A percentile compares a stretch with the other conserved stretches of the same genome.
Evolutionary conservation across 2,888 invertebrate genomes (phyloP).

Genomic region (Zhuqinia jingwanae): DNA sequence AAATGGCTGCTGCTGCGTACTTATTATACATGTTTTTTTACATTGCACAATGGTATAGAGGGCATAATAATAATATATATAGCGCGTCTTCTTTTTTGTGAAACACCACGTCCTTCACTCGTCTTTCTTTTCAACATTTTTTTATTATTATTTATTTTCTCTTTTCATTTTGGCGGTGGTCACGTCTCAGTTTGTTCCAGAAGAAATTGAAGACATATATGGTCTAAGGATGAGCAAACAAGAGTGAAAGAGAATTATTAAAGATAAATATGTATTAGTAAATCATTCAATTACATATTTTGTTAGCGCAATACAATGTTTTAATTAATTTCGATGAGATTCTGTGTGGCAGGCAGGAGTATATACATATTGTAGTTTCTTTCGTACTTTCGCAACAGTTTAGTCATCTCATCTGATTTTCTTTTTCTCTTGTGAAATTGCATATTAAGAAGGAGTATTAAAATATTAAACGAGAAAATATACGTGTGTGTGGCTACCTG

Average conservation of each 20-base stretch:
- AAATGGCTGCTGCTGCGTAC: slow-evolving; percentile 19
- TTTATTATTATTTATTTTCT: slow-evolving; percentile 16
- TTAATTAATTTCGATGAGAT: too few relatives aligned
- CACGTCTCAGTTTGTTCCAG: slow-evolving; percentile 19
- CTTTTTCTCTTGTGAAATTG: too few relatives aligned
- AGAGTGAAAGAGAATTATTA: slow-evolving; percentile 31
- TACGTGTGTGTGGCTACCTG: too few relatives aligned
- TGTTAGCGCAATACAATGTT: neutral
- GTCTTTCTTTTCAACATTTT: slow-evolving; percentile 44
- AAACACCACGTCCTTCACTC: slow-evolving; percentile 46
- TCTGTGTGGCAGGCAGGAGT: too few relatives aligned
- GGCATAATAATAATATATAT: too few relatives aligned
- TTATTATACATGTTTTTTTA: slow-evolving; percentile 15
- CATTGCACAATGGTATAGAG: too few relatives aligned
- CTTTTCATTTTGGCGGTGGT: slow-evolving; percentile 14
- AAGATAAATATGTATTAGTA: slow-evolving; percentile 48
- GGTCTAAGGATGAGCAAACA: slow-evolving; percentile 1
- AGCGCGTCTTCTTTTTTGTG: slow-evolving; percentile 23
- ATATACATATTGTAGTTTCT: too few relatives aligned
- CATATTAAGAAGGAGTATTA: too few relatives aligned
- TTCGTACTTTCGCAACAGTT: too few relatives aligned
- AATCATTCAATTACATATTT: slow-evolving; percentile 25
- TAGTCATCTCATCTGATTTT: too few relatives aligned
- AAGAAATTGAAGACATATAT: slow-evolving; percentile 2
- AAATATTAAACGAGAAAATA: too few relatives aligned